Evolutionary conservation across 2,797 vertebrate species (phyloP), one percentile per base, ranked within the genome.

Genomic region (Cirrhinus molitorella): DNA sequence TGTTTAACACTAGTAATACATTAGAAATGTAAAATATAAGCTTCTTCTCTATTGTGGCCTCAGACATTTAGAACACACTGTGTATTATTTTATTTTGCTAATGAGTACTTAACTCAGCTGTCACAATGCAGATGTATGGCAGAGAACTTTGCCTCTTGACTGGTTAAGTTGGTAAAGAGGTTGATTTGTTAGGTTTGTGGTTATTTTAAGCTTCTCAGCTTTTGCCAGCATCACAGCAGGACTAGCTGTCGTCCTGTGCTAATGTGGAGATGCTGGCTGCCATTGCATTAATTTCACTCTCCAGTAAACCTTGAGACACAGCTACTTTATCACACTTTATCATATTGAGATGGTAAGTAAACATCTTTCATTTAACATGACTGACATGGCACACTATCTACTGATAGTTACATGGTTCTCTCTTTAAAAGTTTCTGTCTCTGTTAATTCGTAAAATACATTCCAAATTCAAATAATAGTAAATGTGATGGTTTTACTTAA

Each of bases 201-300:
- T 51, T 79, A 79, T 79, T 79, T 67, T 67, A 79, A 80, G 77
- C 28, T 43, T 14, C 34, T 68, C 14, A 12, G 19, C n/a, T 6
- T 40, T 40, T 47, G 78, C 63, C 65, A 80, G 49, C 63, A 17
- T 80, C 65, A 68, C 78, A 80, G 78, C 65, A 57, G 78, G 49
- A 51, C 25, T 78, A 79, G 76, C 25, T 49, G 59, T 34, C 19
- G 25, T 34, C 78, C 34, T 80, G 49, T 37, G 49, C 49, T 68
- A 80, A 80, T 57, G 63, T 70, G 65, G 31, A 68, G 65, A 79
- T 31, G 47, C 65, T 80, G 65, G 49, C 65, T 81, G 67, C 67
- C 10, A 81, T 49, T 61, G 67, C 53, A 12, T 8, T 61, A 72
- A 81, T 81, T 37, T 31, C 37, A 17, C 34, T 80, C 34, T 71